Percentiles rank a stretch among this genome's conserved stretches.
Conservation (phyloP, 1,140 invertebrate species). For the Lucilia cuprina region DNA sequence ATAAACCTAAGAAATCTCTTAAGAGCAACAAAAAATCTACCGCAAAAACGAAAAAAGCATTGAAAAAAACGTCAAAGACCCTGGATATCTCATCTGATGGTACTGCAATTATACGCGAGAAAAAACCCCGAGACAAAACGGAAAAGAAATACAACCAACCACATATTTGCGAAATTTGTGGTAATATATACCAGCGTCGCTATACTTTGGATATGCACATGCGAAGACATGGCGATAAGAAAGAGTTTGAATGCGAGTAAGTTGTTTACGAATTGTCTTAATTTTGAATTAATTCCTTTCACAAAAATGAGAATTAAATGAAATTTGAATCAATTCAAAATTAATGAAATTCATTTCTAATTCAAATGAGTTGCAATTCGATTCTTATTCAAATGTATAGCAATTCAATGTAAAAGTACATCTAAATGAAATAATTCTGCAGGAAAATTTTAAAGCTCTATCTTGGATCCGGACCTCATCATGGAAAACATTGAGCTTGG, state of each 20-base stretch:
- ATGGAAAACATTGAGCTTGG: no score
- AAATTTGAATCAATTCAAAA: no score
- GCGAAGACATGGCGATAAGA: slow-evolving; percentile 56
- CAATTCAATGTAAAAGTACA: no score
- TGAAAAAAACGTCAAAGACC: not conserved
- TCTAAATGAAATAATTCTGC: no score
- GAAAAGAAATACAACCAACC: slow-evolving; percentile 35
- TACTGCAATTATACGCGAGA: slow-evolving; percentile 30
- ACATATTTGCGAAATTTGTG: slow-evolving; percentile 56
- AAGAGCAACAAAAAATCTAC: not conserved
- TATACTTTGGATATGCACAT: slow-evolving; percentile 57
- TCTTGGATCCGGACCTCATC: no score
- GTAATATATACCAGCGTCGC: slow-evolving; percentile 54
- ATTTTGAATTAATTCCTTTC: no score
- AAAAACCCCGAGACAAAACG: not conserved
- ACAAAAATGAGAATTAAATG: no score
- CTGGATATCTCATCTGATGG: slow-evolving; percentile 38
- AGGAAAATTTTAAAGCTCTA: no score
- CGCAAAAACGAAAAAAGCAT: not conserved
- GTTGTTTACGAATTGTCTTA: slow-evolving; percentile 32
- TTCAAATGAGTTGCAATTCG: no score
- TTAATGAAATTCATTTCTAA: no score
- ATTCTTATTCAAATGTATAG: no score
- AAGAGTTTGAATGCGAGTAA: slow-evolving; percentile 59
- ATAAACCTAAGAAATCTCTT: not conserved